Conservation (phyloP, 2,888 invertebrate genomes). For the Ophion obscuratus region DNA sequence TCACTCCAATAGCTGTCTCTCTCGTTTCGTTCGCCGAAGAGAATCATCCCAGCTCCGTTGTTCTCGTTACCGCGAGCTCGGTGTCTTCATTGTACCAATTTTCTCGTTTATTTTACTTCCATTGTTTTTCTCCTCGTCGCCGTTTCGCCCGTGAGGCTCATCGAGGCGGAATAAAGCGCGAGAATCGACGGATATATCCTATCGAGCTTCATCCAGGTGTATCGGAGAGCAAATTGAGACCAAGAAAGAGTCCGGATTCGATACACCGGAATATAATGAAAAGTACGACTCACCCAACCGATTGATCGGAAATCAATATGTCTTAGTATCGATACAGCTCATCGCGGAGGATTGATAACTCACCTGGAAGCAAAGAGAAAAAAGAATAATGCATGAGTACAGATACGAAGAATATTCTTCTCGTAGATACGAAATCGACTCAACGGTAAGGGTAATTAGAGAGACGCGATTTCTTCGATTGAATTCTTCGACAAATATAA, state of each 20-base stretch:
- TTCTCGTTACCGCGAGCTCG: slow-evolving; percentile 53
- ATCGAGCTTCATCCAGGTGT: slow-evolving; percentile 34
- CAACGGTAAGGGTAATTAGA: slow-evolving; percentile 35
- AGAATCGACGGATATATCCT: slow-evolving; percentile 30
- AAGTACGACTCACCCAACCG: slow-evolving; percentile 54
- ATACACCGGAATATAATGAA: slow-evolving; percentile 37
- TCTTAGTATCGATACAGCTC: slow-evolving; percentile 33
- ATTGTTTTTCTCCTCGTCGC: slow-evolving; percentile 2
- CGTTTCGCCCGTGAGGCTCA: slow-evolving; percentile 10
- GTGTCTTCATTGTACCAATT: slow-evolving; percentile 59
- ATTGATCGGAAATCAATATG: slow-evolving; percentile 56
- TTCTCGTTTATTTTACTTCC: slow-evolving; percentile 41
- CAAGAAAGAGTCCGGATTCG: slow-evolving; percentile 41
- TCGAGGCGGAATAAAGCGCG: slow-evolving; percentile 19
- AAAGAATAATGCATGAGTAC: slow-evolving; percentile 66
- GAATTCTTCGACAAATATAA: slow-evolving; percentile 53
- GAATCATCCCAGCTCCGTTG: slow-evolving; percentile 52
- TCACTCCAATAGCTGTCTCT: slow-evolving; percentile 48
- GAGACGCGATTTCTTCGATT: slow-evolving; percentile 30
- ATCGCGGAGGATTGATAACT: slow-evolving; percentile 47
- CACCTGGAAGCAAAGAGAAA: slow-evolving; percentile 72
- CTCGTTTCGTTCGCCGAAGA: slow-evolving; percentile 41
- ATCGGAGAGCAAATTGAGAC: slow-evolving; percentile 45
- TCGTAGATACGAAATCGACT: slow-evolving; percentile 49
- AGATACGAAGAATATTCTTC: slow-evolving; percentile 56